Percentiles rank a stretch among this genome's conserved stretches.
Evolutionary conservation across 2,888 invertebrate species (phyloP).

Genomic region (Mythimna pallens): DNA sequence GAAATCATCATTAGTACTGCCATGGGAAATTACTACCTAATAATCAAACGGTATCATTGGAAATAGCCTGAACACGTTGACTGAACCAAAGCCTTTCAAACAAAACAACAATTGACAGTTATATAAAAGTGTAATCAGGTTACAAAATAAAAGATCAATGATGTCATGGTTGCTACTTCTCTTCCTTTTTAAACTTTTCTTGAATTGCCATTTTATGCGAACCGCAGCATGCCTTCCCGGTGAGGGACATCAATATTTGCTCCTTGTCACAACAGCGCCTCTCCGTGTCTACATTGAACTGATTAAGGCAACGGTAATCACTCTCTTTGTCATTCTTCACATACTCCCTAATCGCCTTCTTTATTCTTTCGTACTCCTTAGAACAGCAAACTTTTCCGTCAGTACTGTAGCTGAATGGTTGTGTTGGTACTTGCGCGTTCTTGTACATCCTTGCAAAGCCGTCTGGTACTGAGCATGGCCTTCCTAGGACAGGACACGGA

Average conservation of each 20-base stretch:
- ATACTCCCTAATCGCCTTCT: conserved; percentile 84
- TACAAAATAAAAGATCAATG: conserved; percentile 89
- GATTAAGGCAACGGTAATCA: conserved; percentile 84
- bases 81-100: conserved; percentile 8
- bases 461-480: conserved; percentile 85
- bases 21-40: too few species aligned
- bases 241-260: conserved; percentile 77
- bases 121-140: conserved; percentile 75
- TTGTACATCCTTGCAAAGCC: conserved; percentile 88
- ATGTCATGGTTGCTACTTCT: conserved; percentile 62
- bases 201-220: conserved; percentile 84
- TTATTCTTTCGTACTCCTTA: conserved; percentile 86
- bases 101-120: conserved; percentile 48
- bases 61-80: background rate
- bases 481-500: conserved; percentile 87
- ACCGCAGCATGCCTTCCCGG: conserved; percentile 85
- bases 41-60: background rate
- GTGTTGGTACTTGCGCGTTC: conserved; percentile 75
- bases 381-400: conserved; percentile 88
- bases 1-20: background rate
- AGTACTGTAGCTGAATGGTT: conserved; percentile 82
- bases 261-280: conserved; percentile 87
- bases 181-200: conserved; percentile 79
- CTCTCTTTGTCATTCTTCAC: conserved; percentile 81
- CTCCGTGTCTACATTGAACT: conserved; percentile 84